Conservation (phyloP, 2,888 invertebrate genomes). For the Himalopsyche japonica region DNA sequence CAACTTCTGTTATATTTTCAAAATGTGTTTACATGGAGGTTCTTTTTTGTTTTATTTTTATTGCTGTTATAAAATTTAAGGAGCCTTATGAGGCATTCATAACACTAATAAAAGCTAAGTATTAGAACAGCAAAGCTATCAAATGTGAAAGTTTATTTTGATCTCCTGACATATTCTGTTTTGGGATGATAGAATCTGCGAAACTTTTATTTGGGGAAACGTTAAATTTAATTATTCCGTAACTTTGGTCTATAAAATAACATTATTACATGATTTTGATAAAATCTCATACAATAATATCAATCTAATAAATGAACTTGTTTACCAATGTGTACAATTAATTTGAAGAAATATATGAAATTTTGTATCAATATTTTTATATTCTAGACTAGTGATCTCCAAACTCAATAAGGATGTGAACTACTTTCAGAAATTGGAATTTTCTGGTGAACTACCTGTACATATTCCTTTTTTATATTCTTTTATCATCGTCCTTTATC, state of each 20-base stretch:
- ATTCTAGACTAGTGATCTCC: too few relatives aligned
- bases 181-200: neutral
- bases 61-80: neutral
- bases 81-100: neutral
- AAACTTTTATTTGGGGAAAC: neutral
- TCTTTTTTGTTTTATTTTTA: neutral
- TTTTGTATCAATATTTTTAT: too few relatives aligned
- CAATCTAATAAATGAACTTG: neutral
- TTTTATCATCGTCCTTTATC: too few relatives aligned
- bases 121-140: neutral
- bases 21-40: neutral
- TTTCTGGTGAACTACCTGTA: too few relatives aligned
- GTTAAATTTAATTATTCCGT: neutral
- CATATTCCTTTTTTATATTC: too few relatives aligned
- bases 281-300: neutral
- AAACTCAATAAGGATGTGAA: too few relatives aligned
- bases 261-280: neutral
- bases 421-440: too few relatives aligned
- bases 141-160: neutral
- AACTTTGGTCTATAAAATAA: neutral
- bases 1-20: neutral
- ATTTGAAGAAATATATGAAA: too few relatives aligned
- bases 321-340: neutral
- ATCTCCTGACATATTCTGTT: neutral
- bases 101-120: neutral